Percentiles rank a stretch among this genome's conserved stretches.
Evolutionary conservation across 1,140 invertebrate species (phyloP).

Genomic region (Calliopsis andreniformis): DNA sequence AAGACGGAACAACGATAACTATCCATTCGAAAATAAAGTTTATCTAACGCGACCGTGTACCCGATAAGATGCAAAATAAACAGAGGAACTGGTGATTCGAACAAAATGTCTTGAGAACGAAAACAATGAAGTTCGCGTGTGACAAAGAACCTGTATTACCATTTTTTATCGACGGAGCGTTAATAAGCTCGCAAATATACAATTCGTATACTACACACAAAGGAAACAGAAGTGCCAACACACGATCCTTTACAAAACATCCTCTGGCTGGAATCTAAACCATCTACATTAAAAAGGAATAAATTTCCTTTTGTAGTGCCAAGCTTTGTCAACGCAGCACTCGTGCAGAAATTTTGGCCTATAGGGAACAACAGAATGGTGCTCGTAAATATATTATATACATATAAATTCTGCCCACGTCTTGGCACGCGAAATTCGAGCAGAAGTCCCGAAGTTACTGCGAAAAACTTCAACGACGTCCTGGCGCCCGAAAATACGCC

Average conservation of each 20-base stretch:
- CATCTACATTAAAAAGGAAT: too few species aligned
- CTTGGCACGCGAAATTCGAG: background rate
- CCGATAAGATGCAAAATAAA: constrained; percentile 2
- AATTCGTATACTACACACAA: background rate
- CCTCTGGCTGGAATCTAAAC: too few species aligned
- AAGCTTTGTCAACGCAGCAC: too few species aligned
- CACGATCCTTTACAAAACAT: too few species aligned
- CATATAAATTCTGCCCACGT: background rate
- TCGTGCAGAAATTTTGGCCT: background rate
- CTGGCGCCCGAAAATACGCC: background rate
- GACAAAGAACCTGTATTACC: too few species aligned
- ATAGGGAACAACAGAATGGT: too few species aligned
- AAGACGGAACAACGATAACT: background rate
- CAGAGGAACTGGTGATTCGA: background rate
- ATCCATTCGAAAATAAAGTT: background rate
- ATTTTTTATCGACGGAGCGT: background rate
- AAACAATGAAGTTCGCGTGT: background rate
- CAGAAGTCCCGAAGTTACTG: too few species aligned
- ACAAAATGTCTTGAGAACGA: background rate
- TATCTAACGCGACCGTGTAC: background rate
- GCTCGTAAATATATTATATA: too few species aligned
- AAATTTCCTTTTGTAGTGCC: too few species aligned
- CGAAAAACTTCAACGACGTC: background rate
- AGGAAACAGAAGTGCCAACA: background rate
- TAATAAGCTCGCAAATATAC: background rate